Evolutionary conservation across 2,113 vertebrate genomes (phyloP), one percentile per base, ranked within the genome.

Genomic region (Megaceryle maxima): DNA sequence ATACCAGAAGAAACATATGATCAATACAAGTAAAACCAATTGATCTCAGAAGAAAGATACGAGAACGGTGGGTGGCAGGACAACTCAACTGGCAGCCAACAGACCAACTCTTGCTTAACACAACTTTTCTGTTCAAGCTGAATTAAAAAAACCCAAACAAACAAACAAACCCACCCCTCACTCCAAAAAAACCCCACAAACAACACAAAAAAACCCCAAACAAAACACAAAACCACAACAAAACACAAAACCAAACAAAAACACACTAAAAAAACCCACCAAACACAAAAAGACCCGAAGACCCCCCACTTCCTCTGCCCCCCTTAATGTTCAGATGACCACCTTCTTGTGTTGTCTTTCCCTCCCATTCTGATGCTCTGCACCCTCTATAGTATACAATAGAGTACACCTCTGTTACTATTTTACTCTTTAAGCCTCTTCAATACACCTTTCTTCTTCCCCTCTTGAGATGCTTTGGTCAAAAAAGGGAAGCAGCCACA

Each of bases 281-380:
- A 46, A 46, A 46, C 46, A 18, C 18, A 46, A 46, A 46, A 46
- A 46, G 46, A 46, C 19, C 46, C 19, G 9, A 46, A 46, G 46
- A 20, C 55, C 1, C 4, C 3, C 11, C 12, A 9, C 8, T 33
- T 6, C 66, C 13, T 8, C 5, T 1, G 2, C 43, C 11, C 24
- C 7, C 18, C 21, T 44, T 41, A 60, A 44, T 12, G 16, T 73
- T 21, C 33, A 79, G 39, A 39, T 51, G 16, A 82, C 18, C 22
- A 41, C 13, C 21, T 74, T 84, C 60, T 56, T 22, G 12, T 2
- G 5, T n/a, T 91, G 35, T 26, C 51, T 81, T 84, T 82, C 22
- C 39, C 39, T 82, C 43, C 39, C 39, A 2, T 56, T 75, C 67
- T 72, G 41, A n/a, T 37, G 20, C 28, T 78, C 43, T 82, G 44